These are phyloP conservation scores for Nothura maculosa DNA, from an alignment of 2,797 vertebrate species.

Conservation along the genomic window DNA sequence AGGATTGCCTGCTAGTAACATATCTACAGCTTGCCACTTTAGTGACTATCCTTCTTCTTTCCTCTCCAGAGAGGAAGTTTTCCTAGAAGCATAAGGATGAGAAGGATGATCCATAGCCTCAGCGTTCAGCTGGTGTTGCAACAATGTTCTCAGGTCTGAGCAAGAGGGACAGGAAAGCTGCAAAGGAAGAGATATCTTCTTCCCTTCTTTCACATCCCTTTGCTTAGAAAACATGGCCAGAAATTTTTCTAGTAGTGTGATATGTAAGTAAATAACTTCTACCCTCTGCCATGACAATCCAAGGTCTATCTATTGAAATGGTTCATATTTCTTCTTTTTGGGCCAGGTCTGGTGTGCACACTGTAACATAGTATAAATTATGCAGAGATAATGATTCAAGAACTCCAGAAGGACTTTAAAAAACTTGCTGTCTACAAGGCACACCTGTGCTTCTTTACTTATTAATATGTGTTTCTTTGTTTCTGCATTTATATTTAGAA, in stretches of 20 bases:
- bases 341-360: conserved; percentile 3
- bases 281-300: conserved; percentile 7
- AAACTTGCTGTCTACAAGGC: conserved; percentile 62
- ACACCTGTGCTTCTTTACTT: conserved; percentile 73
- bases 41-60: rapidly evolving
- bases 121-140: rapidly evolving
- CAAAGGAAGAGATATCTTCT: background rate
- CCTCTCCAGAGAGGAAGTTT: background rate
- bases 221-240: background rate
- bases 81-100: background rate
- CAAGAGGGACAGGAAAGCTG: background rate
- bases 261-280: conserved; percentile 11
- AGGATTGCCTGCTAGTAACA: background rate
- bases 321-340: background rate
- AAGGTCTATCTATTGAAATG: background rate
- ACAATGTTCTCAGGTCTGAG: background rate
- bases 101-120: background rate
- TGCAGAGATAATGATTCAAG: conserved; percentile 62
- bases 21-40: background rate
- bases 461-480: conserved; percentile 73
- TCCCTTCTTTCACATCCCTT: background rate
- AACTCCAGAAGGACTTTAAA: conserved; percentile 63
- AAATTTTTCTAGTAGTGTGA: background rate
- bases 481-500: conserved; percentile 69
- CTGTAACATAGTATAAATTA: conserved; percentile 61